These are phyloP conservation scores for Agrochola lychnidis DNA, from an alignment of 2,888 invertebrate genomes.

Conservation along the genomic window DNA sequence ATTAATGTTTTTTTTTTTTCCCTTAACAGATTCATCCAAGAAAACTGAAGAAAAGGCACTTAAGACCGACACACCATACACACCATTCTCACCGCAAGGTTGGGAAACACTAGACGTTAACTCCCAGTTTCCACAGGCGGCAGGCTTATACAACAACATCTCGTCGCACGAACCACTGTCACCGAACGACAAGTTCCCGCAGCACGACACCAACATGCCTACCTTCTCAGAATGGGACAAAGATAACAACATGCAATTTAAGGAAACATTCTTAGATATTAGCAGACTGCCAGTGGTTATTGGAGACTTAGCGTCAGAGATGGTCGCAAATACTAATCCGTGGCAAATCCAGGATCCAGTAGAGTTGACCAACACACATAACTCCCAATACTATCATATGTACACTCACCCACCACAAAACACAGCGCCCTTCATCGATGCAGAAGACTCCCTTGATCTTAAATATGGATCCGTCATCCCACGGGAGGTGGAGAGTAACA, in stretches of 20 bases:
- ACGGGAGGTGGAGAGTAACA: conserved; percentile 82
- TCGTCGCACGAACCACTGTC: conserved; percentile 79
- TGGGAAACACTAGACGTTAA: conserved; percentile 84
- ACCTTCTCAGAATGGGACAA: conserved; percentile 68
- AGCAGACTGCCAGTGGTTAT: conserved; percentile 84
- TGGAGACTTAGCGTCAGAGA: conserved; percentile 80
- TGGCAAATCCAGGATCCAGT: conserved; percentile 74
- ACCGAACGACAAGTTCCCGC: conserved; percentile 77
- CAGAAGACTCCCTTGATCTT: conserved; percentile 84
- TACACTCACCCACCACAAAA: conserved; percentile 75
- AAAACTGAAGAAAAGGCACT: conserved; percentile 83
- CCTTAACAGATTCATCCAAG: conserved; percentile 78
- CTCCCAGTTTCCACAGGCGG: conserved; percentile 79
- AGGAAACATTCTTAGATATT: conserved; percentile 83
- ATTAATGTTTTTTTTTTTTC: conserved; percentile 2
- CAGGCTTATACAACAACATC: conserved; percentile 79
- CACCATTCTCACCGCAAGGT: conserved; percentile 85
- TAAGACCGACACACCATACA: conserved; percentile 86
- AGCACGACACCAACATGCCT: conserved; percentile 73
- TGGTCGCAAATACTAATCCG: conserved; percentile 73
- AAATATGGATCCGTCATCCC: conserved; percentile 83
- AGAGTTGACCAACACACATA: conserved; percentile 75
- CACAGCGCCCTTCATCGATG: conserved; percentile 83
- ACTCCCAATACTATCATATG: conserved; percentile 77
- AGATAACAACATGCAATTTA: conserved; percentile 73